Conservation (phyloP, 2,888 invertebrate species). For the Drosophila fulvimacula region DNA sequence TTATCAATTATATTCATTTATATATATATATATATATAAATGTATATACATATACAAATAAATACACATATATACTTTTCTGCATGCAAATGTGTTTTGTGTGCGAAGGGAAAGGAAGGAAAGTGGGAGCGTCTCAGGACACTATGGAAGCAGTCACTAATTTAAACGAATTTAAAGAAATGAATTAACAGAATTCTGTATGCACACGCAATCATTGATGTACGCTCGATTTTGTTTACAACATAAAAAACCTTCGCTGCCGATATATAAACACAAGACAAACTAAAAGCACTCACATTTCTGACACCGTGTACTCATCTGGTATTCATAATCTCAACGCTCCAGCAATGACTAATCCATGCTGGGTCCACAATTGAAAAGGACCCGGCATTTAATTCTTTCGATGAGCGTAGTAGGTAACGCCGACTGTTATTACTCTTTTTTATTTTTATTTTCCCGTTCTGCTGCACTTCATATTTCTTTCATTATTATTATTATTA, state of each 20-base stretch:
- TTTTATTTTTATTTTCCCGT: conserved; percentile 13
- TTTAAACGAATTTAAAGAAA: conserved; percentile 38
- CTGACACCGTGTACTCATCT: conserved; percentile 46
- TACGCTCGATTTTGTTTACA: conserved; percentile 36
- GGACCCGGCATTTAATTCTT: conserved; percentile 54
- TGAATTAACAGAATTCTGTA: conserved; percentile 31
- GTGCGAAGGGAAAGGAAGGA: conserved; percentile 39
- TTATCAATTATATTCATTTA: conserved; percentile 77
- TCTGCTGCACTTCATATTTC: conserved; percentile 50
- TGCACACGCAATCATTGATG: conserved; percentile 35
- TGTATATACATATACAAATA: conserved; percentile 42
- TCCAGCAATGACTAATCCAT: conserved; percentile 73
- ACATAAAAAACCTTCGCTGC: conserved; percentile 51
- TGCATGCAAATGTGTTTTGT: conserved; percentile 71
- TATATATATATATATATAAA: conserved; percentile 70
- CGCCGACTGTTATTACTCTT: conserved; percentile 66
- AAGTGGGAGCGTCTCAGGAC: conserved; percentile 30
- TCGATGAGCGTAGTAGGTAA: conserved; percentile 73
- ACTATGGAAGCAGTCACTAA: conserved; percentile 19
- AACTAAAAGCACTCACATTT: conserved; percentile 73
- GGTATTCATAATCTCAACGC: conserved; percentile 75
- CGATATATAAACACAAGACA: conserved; percentile 60
- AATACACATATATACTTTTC: conserved; percentile 60
- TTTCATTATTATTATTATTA: conserved; percentile 41
- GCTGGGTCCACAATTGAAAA: conserved; percentile 36